Evolutionary conservation across 2,888 invertebrate species (phyloP).

Genomic region (Margaritifera margaritifera): DNA sequence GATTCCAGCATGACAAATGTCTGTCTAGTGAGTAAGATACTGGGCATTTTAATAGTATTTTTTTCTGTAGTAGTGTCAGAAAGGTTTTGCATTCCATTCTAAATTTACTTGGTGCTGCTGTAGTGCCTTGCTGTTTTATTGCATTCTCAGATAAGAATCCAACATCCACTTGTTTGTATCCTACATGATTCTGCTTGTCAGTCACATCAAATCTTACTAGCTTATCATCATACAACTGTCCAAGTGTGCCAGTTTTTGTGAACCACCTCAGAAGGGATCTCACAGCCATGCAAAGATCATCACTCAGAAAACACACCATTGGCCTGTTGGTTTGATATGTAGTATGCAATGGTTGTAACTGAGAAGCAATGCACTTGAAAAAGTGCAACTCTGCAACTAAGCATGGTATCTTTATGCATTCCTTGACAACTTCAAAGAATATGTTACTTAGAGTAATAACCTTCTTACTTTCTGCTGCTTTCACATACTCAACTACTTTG

Average conservation of each 20-base stretch:
- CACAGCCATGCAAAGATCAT: background rate
- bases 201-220: conserved; percentile 3
- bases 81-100: conserved; percentile 4
- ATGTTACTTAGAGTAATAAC: conserved; percentile 4
- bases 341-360: conserved; percentile 14
- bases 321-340: conserved; percentile 8
- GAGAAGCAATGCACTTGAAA: conserved; percentile 16
- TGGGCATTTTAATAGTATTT: conserved; percentile 4
- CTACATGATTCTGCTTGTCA: conserved; percentile 3
- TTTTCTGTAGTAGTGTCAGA: conserved; percentile 7
- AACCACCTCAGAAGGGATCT: conserved; percentile 10
- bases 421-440: conserved; percentile 6
- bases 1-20: conserved; percentile 6
- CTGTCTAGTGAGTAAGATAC: conserved; percentile 6
- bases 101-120: conserved; percentile 1
- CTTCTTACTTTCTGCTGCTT: conserved; percentile 1
- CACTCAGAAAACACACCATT: conserved; percentile 4
- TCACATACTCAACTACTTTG: conserved; percentile 5
- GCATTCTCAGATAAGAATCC: conserved; percentile 3
- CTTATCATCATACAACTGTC: background rate
- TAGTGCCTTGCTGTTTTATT: conserved; percentile 1
- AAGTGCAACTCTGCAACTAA: conserved; percentile 13
- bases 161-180: conserved; percentile 5
- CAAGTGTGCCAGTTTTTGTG: background rate
- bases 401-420: conserved; percentile 3